These are phyloP conservation scores for Motacilla alba DNA, from an alignment of 2,113 vertebrate genomes.

Conservation along the genomic window DNA sequence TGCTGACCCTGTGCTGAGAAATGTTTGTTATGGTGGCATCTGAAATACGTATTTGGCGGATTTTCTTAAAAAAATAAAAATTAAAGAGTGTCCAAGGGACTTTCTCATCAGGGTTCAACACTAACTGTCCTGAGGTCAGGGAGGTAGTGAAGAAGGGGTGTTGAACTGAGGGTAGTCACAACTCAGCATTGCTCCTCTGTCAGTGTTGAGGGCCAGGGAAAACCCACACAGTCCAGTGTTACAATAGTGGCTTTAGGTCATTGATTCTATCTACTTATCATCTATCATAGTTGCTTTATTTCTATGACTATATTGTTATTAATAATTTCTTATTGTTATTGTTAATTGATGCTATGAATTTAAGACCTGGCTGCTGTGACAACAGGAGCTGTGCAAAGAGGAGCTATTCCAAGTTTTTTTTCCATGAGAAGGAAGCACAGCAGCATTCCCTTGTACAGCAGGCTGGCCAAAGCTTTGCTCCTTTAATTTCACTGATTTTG, in stretches of 20 bases:
- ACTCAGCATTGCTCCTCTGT: neutral
- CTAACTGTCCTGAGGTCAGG: neutral
- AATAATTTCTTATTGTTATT: neutral
- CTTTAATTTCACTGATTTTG: slow-evolving; percentile 22
- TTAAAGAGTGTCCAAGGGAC: neutral
- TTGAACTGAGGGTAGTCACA: neutral
- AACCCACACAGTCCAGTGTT: neutral
- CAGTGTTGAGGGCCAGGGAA: neutral
- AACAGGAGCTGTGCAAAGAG: neutral
- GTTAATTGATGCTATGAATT: neutral
- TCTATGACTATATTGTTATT: neutral
- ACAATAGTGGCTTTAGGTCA: neutral
- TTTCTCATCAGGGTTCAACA: neutral
- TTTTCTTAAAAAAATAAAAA: neutral
- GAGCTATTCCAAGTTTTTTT: neutral
- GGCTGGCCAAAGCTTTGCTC: neutral
- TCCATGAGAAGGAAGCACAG: neutral
- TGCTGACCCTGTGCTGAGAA: neutral
- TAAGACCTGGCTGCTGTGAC: neutral
- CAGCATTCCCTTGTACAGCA: neutral
- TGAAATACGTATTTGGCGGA: neutral
- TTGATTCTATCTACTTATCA: neutral
- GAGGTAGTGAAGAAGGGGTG: neutral
- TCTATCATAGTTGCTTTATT: neutral
- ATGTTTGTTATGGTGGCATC: neutral